Percentiles rank a stretch among this genome's conserved stretches.
These are phyloP conservation scores for Pyxicephalus adspersus DNA, from an alignment of 2,113 vertebrate genomes.

Conservation along the genomic window DNA sequence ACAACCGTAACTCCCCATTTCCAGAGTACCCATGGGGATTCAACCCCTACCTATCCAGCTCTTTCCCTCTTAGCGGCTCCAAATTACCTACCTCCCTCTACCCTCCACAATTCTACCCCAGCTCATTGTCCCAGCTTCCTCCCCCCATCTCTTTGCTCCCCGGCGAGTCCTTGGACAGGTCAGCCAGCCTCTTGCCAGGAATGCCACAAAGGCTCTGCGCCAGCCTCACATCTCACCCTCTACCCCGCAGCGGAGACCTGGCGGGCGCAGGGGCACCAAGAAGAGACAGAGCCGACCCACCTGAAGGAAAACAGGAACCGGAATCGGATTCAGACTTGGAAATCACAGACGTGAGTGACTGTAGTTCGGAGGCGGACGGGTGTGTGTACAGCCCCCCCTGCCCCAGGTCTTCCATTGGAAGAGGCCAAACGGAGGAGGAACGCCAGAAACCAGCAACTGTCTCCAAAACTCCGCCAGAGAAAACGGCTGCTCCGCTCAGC, in stretches of 20 bases:
- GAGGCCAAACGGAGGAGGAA: slow-evolving; percentile 64
- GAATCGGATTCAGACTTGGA: slow-evolving; percentile 89
- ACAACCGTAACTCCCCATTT: slow-evolving; percentile 80
- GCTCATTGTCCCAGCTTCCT: slow-evolving; percentile 83
- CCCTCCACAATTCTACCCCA: slow-evolving; percentile 87
- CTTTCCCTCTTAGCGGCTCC: slow-evolving; percentile 84
- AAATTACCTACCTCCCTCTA: slow-evolving; percentile 88
- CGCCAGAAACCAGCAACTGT: slow-evolving; percentile 18
- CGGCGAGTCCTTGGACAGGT: slow-evolving; percentile 67
- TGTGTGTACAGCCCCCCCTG: slow-evolving; percentile 2
- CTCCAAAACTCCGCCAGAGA: slow-evolving; percentile 14
- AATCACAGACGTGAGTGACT: slow-evolving; percentile 90
- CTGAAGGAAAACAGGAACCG: slow-evolving; percentile 81
- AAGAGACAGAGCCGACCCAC: slow-evolving; percentile 67
- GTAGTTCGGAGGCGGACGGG: slow-evolving; percentile 86
- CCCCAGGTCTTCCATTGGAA: slow-evolving; percentile 62
- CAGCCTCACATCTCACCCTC: slow-evolving; percentile 63
- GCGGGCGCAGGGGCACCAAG: slow-evolving; percentile 54
- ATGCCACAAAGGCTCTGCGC: slow-evolving; percentile 45
- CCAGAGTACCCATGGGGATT: slow-evolving; percentile 89
- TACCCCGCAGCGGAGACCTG: slow-evolving; percentile 65
- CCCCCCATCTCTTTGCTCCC: slow-evolving; percentile 76
- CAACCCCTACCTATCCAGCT: slow-evolving; percentile 85
- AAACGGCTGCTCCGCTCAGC: slow-evolving; percentile 4
- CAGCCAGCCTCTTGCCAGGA: slow-evolving; percentile 58